Conservation (phyloP, 2,888 invertebrate genomes). For the Dicranocentrus wangi region DNA sequence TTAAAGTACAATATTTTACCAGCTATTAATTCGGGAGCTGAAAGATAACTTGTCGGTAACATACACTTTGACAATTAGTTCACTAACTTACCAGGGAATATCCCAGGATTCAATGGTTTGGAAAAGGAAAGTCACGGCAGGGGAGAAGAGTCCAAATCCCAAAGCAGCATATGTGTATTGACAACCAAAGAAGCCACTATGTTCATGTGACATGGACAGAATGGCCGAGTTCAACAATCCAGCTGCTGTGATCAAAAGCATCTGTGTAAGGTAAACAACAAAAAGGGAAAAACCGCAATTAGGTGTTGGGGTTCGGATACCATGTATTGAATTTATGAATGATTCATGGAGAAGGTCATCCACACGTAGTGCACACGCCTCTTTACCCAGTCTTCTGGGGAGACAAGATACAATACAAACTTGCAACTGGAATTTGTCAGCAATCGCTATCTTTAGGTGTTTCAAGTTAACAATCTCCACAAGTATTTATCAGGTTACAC, state of each 20-base stretch:
- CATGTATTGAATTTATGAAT: no score
- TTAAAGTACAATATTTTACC: no score
- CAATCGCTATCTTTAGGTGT: no score
- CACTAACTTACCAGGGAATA: conserved; percentile 69
- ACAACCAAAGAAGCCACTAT: conserved; percentile 71
- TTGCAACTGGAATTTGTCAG: no score
- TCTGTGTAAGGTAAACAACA: conserved; percentile 63
- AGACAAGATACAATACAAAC: no score
- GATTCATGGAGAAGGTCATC: no score
- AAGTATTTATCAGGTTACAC: no score
- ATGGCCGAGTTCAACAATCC: conserved; percentile 71
- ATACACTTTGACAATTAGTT: conserved; percentile 13
- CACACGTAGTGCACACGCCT: no score
- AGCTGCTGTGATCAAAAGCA: conserved; percentile 73
- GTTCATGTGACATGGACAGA: conserved; percentile 71
- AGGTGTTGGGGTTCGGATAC: neutral
- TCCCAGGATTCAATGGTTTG: conserved; percentile 64
- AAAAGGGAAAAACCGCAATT: conserved; percentile 1
- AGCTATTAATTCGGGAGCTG: no score
- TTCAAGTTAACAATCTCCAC: no score
- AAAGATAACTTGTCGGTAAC: neutral
- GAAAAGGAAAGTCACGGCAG: conserved; percentile 67
- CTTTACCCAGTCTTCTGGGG: no score
- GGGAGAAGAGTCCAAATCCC: conserved; percentile 70
- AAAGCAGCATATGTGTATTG: conserved; percentile 70